A percentile compares a stretch with the other conserved stretches of the same genome.
Conservation (phyloP, 1,140 invertebrate genomes). For the Leptestheria dahalacensis region DNA sequence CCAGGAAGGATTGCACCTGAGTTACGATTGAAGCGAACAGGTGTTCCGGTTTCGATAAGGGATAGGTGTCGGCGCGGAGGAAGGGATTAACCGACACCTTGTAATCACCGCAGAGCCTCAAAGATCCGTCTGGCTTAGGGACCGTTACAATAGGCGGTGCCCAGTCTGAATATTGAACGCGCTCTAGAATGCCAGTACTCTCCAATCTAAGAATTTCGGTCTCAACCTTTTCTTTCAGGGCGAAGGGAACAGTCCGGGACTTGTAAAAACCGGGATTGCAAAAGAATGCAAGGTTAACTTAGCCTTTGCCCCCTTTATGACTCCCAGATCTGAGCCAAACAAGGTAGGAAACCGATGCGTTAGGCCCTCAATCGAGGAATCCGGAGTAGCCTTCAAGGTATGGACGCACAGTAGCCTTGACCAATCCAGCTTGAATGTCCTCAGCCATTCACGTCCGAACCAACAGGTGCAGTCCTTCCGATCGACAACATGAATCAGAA, state of each 20-base stretch:
- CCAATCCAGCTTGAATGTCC: not conserved
- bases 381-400: not conserved
- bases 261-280: constrained; percentile 24
- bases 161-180: constrained; percentile 30
- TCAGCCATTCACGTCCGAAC: not conserved
- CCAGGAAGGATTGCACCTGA: too few species aligned
- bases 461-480: not conserved
- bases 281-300: not conserved
- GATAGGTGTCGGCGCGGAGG: constrained; percentile 8
- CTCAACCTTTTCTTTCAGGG: constrained; percentile 26
- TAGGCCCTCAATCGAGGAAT: not conserved
- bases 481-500: not conserved
- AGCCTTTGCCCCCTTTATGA: not conserved
- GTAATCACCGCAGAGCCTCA: constrained; percentile 35
- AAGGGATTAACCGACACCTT: constrained; percentile 29
- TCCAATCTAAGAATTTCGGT: constrained; percentile 26
- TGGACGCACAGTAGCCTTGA: not conserved
- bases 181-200: constrained; percentile 25
- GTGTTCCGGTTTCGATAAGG: not conserved
- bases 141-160: constrained; percentile 34
- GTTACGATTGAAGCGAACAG: not conserved
- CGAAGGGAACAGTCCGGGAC: constrained; percentile 27
- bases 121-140: constrained; percentile 29
- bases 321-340: not conserved
- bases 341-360: not conserved